Percentiles rank a stretch among this genome's conserved stretches.
phyloP scores from a whole-genome alignment of 2,113 vertebrate species.

The Anguilla rostrata region DNA sequence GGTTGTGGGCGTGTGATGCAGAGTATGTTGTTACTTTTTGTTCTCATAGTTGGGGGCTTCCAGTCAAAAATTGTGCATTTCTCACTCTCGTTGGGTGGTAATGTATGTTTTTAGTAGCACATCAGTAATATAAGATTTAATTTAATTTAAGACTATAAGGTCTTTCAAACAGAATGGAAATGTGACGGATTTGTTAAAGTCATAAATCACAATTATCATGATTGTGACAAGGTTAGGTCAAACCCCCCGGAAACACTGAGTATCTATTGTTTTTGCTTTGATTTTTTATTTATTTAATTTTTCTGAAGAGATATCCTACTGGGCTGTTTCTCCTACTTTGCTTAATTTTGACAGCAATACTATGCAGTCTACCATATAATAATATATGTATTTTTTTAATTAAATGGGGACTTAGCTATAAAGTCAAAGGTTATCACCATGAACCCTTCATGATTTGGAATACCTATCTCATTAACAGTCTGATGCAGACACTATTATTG shows the following conservation, averaged over 20 bases:
- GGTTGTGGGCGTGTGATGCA: too few relatives aligned
- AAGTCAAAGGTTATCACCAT: neutral
- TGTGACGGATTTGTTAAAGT: neutral
- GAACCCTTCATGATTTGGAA: neutral
- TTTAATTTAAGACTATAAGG: neutral
- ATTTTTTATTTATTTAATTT: neutral
- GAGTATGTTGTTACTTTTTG: neutral
- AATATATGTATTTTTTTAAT: neutral
- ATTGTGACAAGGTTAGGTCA: neutral
- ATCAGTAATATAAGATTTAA: too few relatives aligned
- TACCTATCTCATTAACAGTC: neutral
- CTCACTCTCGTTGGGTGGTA: neutral
- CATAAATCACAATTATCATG: neutral
- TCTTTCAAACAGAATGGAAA: neutral
- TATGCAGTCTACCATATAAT: neutral
- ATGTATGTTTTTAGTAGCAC: neutral
- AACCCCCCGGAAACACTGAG: neutral
- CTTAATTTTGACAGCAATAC: neutral
- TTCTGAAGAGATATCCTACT: too few relatives aligned
- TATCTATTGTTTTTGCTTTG: neutral
- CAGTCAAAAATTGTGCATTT: neutral
- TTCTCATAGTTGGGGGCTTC: neutral
- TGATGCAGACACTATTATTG: neutral
- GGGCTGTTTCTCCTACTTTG: neutral
- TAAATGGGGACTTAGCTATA: neutral